Base-by-base conservation (phyloP, 2,113 vertebrate genomes). In the Lampris incognitus region DNA sequence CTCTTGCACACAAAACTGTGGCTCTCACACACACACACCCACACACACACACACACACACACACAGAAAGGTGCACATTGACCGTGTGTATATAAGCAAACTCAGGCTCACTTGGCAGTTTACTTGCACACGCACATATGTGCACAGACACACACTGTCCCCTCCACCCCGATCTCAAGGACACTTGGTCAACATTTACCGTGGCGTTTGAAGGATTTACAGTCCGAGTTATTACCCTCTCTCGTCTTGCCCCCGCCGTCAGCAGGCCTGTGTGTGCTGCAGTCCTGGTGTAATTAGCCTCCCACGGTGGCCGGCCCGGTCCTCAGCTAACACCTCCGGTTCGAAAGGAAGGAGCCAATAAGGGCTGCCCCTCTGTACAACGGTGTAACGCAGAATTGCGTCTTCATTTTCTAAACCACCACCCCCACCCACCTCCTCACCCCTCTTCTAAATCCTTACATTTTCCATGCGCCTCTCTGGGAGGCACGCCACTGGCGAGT, bases 151-250 rank as follows among this genome's bases (percentile, higher is more conserved):
- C 48, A 71, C n/a, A 54, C 67, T 51, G 78, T 73, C n/a, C 54
- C 81, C 65, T 86, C 79, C 74, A 51, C 69, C 24, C 36, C 79
- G 71, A 72, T 81, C 84, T 89, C 92, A 93, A 94, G 92, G 92
- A 91, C 90, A 91, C 74, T 75, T 81, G 82, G 89, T 91, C 90
- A 92, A 88, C 88, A 85, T 90, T 94, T 92, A 90, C 92, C 84
- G 81, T 87, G 67, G 76, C 81, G 82, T 79, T 24, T 90, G 87
- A 91, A 87, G 87, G 88, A 78, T 92, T 94, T 89, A 91, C 85
- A 65, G 77, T 72, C 66, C 52, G 63, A 66, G 41, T 91, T 87
- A 90, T 90, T 67, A 38, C 89, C 59, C 60, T 68, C 82, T 79
- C 41, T 70, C 80, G 63, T 57, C 63, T 57, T 75, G 74, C 50